Base-by-base conservation (phyloP, 2,113 vertebrate genomes). In the Rhea americana region DNA sequence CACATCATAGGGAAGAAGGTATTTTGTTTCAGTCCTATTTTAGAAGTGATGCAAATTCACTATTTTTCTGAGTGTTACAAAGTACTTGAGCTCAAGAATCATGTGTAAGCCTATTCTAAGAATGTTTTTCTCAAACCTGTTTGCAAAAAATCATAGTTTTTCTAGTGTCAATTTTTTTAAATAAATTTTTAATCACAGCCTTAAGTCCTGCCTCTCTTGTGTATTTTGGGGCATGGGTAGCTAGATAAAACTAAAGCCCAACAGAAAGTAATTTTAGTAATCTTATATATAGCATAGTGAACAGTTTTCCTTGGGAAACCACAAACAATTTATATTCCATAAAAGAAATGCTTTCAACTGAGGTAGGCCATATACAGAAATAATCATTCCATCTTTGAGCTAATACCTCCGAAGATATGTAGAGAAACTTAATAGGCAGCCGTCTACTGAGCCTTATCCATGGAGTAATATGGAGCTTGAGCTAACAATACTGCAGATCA, bases 171-270 rank as follows among this genome's bases (percentile, higher is more conserved):
- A 45, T 37, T 53, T 70, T 48, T 47, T 8, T 32, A n/a, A 79
- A 91, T 95, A 82, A 55, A 89, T 92, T 95, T 96, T 95, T 96
- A 80, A 96, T 95, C 55, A 56, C 62, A 81, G 68, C 84, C 43
- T 62, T 39, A 75, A 80, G 91, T 66, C 80, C 86, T 93, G 68
- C 47, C 79, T 95, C 85, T 89, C 85, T 70, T 81, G 61, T 84
- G 92, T 85, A 82, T 94, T 94, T 92, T 85, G 72, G 58, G 75
- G 61, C 68, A 92, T 30, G 48, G 85, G 39, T 72, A 90, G 91
- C 91, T 89, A 95, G 79, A 85, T 56, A 94, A 91, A 96, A 92
- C 85, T 82, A 37, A 94, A 86, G 65, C 90, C 91, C 59, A 91
- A 87, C 15, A 95, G 86, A 96, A 96, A 79, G 76, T 75, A 94